Percentiles rank a stretch among this genome's conserved stretches.
phyloP scores from a whole-genome alignment of 2,113 vertebrate genomes.

The Monopterus albus region DNA sequence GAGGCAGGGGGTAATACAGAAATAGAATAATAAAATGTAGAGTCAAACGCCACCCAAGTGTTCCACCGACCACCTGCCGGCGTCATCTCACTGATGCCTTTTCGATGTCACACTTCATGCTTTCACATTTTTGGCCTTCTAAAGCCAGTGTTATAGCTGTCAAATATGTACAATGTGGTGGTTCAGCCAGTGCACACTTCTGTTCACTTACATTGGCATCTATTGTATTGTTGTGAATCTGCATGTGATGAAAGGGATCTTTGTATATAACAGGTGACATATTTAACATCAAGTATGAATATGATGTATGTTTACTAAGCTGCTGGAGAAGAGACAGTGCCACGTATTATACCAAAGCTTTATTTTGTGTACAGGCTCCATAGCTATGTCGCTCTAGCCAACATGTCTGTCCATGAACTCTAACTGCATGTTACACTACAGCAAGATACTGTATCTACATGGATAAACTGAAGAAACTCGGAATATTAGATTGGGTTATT shows the following conservation, averaged over 20 bases:
- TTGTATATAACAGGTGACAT: background rate
- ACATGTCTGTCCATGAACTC: too few relatives aligned
- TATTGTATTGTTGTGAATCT: background rate
- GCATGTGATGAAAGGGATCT: background rate
- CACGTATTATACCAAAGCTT: background rate
- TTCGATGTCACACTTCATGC: slow-evolving; percentile 71
- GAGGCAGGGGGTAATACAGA: slow-evolving; percentile 41
- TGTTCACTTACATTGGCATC: background rate
- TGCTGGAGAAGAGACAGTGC: background rate
- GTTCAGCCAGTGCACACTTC: background rate
- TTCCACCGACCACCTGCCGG: slow-evolving; percentile 23
- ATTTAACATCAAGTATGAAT: background rate
- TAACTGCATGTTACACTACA: too few relatives aligned
- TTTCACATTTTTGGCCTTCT: slow-evolving; percentile 26
- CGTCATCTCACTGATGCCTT: slow-evolving; percentile 55
- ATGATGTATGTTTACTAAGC: background rate
- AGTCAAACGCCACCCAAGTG: slow-evolving; percentile 37
- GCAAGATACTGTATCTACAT: too few relatives aligned
- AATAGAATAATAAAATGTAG: slow-evolving; percentile 46
- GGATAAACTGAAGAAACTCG: too few relatives aligned
- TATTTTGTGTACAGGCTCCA: background rate
- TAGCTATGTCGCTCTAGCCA: background rate
- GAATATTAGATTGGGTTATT: background rate
- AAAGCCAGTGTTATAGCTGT: slow-evolving; percentile 2
- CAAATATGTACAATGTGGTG: slow-evolving; percentile 4